Base-by-base conservation (phyloP, 2,888 invertebrate genomes). In the Drosophila suboccidentalis region DNA sequence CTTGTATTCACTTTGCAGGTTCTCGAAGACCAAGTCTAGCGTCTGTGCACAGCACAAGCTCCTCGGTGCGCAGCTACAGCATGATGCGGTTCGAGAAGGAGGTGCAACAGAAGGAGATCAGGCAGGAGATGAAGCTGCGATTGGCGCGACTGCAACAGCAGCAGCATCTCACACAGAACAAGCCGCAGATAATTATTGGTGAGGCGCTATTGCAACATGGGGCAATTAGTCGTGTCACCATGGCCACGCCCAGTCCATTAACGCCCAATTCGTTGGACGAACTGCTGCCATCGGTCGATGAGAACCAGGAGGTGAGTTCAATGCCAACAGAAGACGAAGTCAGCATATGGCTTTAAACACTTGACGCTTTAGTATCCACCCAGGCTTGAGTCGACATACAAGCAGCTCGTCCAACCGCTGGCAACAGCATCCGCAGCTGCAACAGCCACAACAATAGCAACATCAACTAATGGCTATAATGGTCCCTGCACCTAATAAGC, bases 11-110 rank as follows among this genome's bases (percentile, higher is more conserved):
- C 17, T 17, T 80, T 77, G n/a, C 93, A 97, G 97, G 97, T 94
- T 97, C 97, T 91, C 94, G 97, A 94, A 95, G 97, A 94, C 97
- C 97, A 94, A 97, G 97, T 94, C 94, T 97, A 94, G 96, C 96
- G 81, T 97, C 97, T 76, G 94, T 97, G 88, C 97, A 97, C 92
- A 97, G 97, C 94, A 96, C 95, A 92, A 95, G 95, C 84, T 97
- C 96, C 71, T 97, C 97, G 55, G 95, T 96, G 75, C 95, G 96
- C 91, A 97, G 97, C 93, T 97, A 96, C 93, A 96, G 97, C 91
- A 94, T 96, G 82, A 95, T 95, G 91, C 94, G 96, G 75, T 96
- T 96, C 93, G 97, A 97, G 92, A 94, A 95, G 82, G 97, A 97
- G 90, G 93, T 96, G 65, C 96, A 96, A 91, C 96, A 97, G 91